phyloP scores from a whole-genome alignment of 2,888 invertebrate species.

The Brenthis ino region DNA sequence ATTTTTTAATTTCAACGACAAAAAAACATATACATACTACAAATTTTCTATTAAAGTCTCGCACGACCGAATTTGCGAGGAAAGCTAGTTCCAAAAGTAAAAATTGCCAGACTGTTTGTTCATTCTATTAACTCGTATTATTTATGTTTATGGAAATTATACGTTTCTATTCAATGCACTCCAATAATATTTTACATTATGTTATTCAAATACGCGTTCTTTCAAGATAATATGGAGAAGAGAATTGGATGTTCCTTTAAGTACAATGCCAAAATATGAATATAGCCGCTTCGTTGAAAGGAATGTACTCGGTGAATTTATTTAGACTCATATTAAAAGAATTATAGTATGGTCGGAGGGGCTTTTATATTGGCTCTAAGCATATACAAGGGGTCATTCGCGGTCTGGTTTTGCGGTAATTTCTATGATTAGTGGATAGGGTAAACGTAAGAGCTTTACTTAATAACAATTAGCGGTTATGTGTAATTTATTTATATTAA shows the following conservation, averaged over 20 bases:
- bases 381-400: conserved; percentile 11
- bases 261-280: conserved; percentile 16
- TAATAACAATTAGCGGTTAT: no score
- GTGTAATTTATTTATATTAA: no score
- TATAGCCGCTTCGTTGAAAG: conserved; percentile 19
- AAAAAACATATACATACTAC: no score
- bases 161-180: neutral
- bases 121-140: neutral
- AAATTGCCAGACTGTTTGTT: no score
- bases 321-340: conserved; percentile 35
- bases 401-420: conserved; percentile 9
- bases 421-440: conserved; percentile 8
- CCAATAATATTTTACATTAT: conserved; percentile 9
- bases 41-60: no score
- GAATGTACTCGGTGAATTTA: conserved; percentile 24
- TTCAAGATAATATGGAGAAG: conserved; percentile 11
- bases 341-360: conserved; percentile 30
- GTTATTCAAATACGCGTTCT: conserved; percentile 8
- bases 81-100: no score
- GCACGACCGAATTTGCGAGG: no score
- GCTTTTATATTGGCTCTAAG: conserved; percentile 27
- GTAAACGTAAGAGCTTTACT: neutral
- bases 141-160: conserved; percentile 4
- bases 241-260: conserved; percentile 16
- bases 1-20: no score